These are phyloP conservation scores for Laspeyria flexula DNA, from an alignment of 2,888 invertebrate genomes.

Conservation along the genomic window DNA sequence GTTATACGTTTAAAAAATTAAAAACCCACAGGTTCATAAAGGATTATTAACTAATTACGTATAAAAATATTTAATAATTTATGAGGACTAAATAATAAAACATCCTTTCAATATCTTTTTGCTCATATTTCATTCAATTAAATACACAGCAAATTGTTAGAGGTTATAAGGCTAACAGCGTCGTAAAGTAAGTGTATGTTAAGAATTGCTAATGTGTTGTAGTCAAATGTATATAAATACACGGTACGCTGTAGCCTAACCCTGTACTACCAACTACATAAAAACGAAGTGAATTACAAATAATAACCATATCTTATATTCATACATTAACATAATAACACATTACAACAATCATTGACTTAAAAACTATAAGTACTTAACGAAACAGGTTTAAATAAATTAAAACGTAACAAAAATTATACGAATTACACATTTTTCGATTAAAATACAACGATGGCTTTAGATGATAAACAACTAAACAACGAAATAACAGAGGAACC, in stretches of 20 bases:
- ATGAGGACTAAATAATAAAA: no score
- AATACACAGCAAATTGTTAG: no score
- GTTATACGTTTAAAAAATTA: no score
- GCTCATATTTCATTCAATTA: no score
- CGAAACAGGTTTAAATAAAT: conserved; percentile 39
- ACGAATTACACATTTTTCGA: conserved; percentile 44
- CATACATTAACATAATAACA: conserved; percentile 36
- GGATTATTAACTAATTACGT: no score
- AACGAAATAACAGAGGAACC: conserved; percentile 61
- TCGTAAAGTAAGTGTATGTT: not conserved
- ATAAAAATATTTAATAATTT: no score
- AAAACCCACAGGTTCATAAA: no score
- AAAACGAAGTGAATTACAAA: conserved; percentile 19
- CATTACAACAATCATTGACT: conserved; percentile 35
- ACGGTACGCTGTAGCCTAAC: not conserved
- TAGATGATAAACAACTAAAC: conserved; percentile 54
- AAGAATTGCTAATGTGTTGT: not conserved
- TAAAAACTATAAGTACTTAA: conserved; percentile 33
- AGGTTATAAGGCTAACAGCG: not conserved
- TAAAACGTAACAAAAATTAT: conserved; percentile 43
- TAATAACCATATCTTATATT: conserved; percentile 19
- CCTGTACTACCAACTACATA: conserved; percentile 1
- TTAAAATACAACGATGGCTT: conserved; percentile 48
- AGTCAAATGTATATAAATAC: conserved; percentile 1
- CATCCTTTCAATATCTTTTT: no score